Evolutionary conservation across 2,797 vertebrate species (phyloP).

Genomic region (Coracias cyanogaster): DNA sequence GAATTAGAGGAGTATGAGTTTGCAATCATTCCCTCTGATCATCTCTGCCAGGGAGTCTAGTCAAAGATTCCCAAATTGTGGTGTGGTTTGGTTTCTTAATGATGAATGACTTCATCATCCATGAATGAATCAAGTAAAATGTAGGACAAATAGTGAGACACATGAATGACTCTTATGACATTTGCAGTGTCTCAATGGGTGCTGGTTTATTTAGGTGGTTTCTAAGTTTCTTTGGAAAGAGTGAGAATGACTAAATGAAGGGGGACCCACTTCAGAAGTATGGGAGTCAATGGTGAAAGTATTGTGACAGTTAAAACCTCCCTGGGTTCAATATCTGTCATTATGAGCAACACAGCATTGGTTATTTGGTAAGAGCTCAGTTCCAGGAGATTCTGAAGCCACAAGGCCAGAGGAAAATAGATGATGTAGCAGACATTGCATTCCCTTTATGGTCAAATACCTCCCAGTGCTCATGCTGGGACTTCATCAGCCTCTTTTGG

Average conservation of each 20-base stretch:
- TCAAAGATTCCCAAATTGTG: slow-evolving; percentile 60
- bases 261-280: neutral
- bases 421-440: neutral
- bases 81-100: slow-evolving; percentile 65
- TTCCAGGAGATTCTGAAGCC: neutral
- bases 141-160: slow-evolving; percentile 66
- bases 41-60: slow-evolving; percentile 15
- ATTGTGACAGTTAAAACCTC: neutral
- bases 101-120: slow-evolving; percentile 70
- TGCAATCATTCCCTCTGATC: slow-evolving; percentile 22
- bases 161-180: slow-evolving; percentile 72
- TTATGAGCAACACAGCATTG: neutral
- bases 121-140: slow-evolving; percentile 68
- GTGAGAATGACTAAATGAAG: slow-evolving; percentile 50
- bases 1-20: slow-evolving; percentile 21
- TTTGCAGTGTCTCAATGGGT: slow-evolving; percentile 62
- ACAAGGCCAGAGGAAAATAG: neutral
- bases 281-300: slow-evolving; percentile 20
- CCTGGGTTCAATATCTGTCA: slow-evolving; percentile 3
- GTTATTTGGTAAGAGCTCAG: neutral
- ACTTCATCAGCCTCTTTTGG: neutral
- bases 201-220: slow-evolving; percentile 75
- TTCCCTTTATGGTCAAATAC: neutral
- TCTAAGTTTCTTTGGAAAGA: slow-evolving; percentile 71
- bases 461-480: neutral